A percentile compares a stretch with the other conserved stretches of the same genome.
Evolutionary conservation across 2,113 vertebrate genomes (phyloP).

Genomic region (Forbesichthys agassizii): DNA sequence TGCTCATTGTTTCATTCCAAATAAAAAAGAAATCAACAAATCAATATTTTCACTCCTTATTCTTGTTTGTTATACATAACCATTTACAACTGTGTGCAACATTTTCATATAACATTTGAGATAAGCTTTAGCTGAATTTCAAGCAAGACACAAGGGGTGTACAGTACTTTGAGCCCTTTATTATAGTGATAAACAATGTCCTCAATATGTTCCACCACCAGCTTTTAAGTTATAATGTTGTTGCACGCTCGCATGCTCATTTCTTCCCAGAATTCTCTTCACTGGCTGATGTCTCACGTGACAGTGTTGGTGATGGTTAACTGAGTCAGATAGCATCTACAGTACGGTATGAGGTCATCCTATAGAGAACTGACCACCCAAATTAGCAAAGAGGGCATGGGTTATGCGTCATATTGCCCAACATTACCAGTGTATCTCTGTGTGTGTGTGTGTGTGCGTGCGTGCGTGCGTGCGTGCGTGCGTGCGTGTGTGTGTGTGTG

Average conservation of each 20-base stretch:
- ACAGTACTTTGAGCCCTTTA: not conserved
- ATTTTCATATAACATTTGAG: too few relatives aligned
- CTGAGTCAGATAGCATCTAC: conserved; percentile 37
- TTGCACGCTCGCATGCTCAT: not conserved
- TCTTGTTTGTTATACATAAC: too few relatives aligned
- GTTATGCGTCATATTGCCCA: conserved; percentile 46
- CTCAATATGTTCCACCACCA: not conserved
- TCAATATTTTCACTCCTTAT: too few relatives aligned
- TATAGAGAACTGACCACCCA: conserved; percentile 18
- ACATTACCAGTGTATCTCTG: not conserved
- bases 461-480: conserved; percentile 2
- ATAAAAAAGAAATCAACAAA: too few relatives aligned
- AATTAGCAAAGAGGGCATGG: conserved; percentile 29
- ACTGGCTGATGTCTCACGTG: conserved; percentile 29
- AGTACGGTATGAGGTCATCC: conserved; percentile 44
- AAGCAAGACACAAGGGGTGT: too few relatives aligned
- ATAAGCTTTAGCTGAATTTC: too few relatives aligned
- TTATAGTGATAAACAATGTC: not conserved
- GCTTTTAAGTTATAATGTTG: conserved; percentile 17
- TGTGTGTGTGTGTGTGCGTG: not conserved
- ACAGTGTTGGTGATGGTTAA: conserved; percentile 27
- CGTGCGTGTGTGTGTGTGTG: not conserved
- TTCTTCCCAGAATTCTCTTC: conserved; percentile 33
- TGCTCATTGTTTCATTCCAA: too few relatives aligned
- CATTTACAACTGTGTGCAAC: too few relatives aligned